Evolutionary conservation across 2,113 vertebrate genomes (phyloP), one percentile per base, ranked within the genome.

Genomic region (Plotosus lineatus): DNA sequence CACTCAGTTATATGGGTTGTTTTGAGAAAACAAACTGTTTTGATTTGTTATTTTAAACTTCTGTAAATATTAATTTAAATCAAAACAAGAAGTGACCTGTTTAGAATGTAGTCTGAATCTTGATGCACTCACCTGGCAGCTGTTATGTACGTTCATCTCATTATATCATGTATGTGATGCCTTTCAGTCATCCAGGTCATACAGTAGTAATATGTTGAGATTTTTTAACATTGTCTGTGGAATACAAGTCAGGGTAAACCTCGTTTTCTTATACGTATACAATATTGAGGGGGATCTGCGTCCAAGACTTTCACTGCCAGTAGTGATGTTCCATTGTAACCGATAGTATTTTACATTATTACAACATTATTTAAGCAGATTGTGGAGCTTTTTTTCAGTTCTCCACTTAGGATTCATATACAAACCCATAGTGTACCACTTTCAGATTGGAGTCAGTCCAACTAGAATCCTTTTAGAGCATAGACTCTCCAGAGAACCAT

Each of bases 1-100:
- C 78, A 71, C 51, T 71, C 33, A 23, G 23, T 72, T 80, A 72
- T 6, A 15, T 3, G 12, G 26, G 46, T 33, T 48, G 78, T 72
- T 60, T 72, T 26, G 40, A 61, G 78, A 33, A 48, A 23, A n/a
- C 51, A 53, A 9, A 12, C 6, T 53, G 19, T 74, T 74, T 53
- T 53, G 51, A 53, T 36, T 6, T 40, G 50, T 55, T 55, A n/a
- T n/a, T n/a, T n/a, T n/a, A 40, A 55, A 68, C 9, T 21, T 58
- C 61, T 23, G 46, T 66, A 50, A 78, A 53, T 40, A 42, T 58
- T 19, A 60, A 46, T 23, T 36, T 58, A 28, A 58, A 78, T 36
- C 9, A 12, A 33, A 53, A 8, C 36, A 33, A 46, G 44, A 60
- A 28, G 48, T 60, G 12, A 55, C 15, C 36, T 58, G 66, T 53